These are phyloP conservation scores for Mya arenaria DNA, from an alignment of 1,140 invertebrate genomes.

Conservation along the genomic window DNA sequence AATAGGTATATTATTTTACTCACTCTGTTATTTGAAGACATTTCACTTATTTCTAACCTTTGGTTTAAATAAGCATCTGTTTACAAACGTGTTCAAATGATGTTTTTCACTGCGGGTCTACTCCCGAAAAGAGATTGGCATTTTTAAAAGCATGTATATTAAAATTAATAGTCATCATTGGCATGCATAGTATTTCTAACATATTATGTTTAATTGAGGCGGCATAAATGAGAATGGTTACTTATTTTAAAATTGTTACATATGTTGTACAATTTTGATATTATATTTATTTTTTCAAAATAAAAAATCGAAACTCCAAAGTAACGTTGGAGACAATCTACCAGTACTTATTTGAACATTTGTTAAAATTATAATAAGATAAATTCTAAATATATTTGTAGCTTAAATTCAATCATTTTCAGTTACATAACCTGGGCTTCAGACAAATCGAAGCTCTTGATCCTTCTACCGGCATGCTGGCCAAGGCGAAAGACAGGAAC, in stretches of 20 bases:
- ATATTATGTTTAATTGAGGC: too few species aligned
- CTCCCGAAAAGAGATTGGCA: too few species aligned
- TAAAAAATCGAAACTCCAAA: too few species aligned
- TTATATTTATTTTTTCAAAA: neutral
- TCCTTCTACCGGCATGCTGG: constrained; percentile 75
- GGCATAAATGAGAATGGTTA: too few species aligned
- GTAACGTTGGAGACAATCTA: too few species aligned
- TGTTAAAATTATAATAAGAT: neutral
- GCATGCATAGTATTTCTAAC: too few species aligned
- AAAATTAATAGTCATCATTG: too few species aligned
- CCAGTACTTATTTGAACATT: too few species aligned
- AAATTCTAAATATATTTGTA: neutral
- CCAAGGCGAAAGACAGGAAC: constrained; percentile 64
- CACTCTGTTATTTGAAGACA: neutral
- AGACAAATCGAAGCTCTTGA: constrained; percentile 72
- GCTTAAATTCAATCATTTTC: neutral
- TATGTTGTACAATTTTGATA: neutral
- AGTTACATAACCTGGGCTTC: constrained; percentile 64
- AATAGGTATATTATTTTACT: neutral
- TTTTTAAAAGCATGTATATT: too few species aligned
- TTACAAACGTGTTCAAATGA: neutral
- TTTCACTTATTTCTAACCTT: neutral
- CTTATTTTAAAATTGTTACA: too few species aligned
- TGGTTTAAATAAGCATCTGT: neutral
- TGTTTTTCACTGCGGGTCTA: neutral